Base-by-base conservation (phyloP, 2,888 invertebrate species). In the Acrobasis suavella region DNA sequence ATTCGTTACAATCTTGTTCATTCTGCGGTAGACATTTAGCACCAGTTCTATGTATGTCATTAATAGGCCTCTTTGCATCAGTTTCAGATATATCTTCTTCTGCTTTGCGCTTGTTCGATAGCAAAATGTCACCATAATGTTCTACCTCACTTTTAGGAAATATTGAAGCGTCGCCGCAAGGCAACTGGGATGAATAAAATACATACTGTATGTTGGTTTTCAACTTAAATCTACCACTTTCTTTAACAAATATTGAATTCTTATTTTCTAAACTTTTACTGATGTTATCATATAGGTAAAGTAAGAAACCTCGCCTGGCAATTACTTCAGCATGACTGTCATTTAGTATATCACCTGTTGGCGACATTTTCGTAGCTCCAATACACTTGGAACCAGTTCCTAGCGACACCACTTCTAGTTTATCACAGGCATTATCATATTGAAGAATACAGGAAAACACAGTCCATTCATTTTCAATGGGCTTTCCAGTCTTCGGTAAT, bases 151-250 rank as follows among this genome's bases (percentile, higher is more conserved):
- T 72, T 82, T 94, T 95, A 0, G 94, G 94, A 79, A 96, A 94
- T 72, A 98, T 98, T 16, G 97, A 96, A 14, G 97, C 97, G 93
- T 98, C 98, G 0, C 98, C 98, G 89, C 98, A 98, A 16, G 98
- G 98, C 50, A 96, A 94, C 80, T 97, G 96, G 59, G 97, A 97
- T 39, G 96, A 95, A 76, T 96, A 97, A 77, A 98, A 96, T 81
- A 97, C 96, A 85, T 97, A 97, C 38, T 93, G 91, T 37, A 96
- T 82, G 50, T 90, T 89, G 5, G 92, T 74, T 72, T 93, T 94
- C 0, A 97, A 66, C 62, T 76, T 75, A 73, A 94, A 94, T 65
- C 81, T 83, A n/a, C 72, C 68, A 1, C 80, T 68, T 50, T 77
- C 74, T 50, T 74, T 58, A 38, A 50, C 64, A 70, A 91, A 89